phyloP scores from a whole-genome alignment of 2,888 invertebrate genomes.

The Macrosiphum euphorbiae region DNA sequence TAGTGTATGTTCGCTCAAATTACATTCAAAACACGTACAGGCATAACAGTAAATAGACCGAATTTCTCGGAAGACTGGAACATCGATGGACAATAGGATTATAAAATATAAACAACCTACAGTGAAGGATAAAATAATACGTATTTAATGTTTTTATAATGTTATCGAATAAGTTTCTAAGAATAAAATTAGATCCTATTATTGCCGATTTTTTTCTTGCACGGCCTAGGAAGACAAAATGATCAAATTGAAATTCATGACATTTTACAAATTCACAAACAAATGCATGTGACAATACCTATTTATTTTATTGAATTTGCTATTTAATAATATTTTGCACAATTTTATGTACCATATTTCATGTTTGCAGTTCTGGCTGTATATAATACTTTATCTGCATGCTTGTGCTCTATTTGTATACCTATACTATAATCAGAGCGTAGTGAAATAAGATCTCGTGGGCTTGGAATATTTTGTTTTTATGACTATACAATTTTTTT shows the following conservation, averaged over 20 bases:
- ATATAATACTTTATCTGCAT: not conserved
- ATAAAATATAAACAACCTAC: not conserved
- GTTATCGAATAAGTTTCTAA: not conserved
- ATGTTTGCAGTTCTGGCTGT: not conserved
- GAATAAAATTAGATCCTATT: not conserved
- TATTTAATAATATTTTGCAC: not conserved
- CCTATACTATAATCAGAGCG: not conserved
- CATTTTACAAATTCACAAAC: not conserved
- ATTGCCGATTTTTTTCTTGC: not conserved
- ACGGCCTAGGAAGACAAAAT: not conserved
- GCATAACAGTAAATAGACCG: not conserved
- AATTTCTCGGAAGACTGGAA: not conserved
- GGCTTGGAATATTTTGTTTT: not conserved
- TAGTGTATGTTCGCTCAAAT: not conserved
- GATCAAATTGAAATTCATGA: not conserved
- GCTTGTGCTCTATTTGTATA: not conserved
- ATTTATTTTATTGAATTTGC: not conserved
- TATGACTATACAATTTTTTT: not conserved
- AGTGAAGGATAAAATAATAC: not conserved
- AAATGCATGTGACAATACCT: not conserved
- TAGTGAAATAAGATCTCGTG: not conserved
- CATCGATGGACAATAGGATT: not conserved
- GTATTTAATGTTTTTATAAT: not conserved
- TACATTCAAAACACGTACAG: constrained; percentile 20
- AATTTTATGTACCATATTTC: not conserved